These are phyloP conservation scores for Cotesia vestalis DNA, from an alignment of 1,140 invertebrate genomes.

Conservation along the genomic window DNA sequence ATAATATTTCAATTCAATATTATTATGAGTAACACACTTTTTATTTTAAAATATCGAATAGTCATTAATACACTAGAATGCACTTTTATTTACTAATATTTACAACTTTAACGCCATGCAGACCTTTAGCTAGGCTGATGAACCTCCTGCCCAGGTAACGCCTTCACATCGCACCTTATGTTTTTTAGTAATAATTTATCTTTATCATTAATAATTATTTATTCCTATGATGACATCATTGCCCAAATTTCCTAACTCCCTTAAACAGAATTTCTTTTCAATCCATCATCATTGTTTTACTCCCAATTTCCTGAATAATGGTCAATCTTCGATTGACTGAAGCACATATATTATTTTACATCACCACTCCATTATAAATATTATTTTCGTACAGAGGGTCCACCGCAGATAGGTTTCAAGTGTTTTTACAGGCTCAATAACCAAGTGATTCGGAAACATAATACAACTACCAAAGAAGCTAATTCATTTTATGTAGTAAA, in stretches of 20 bases:
- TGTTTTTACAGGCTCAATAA: no score
- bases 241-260: background rate
- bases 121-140: conserved; percentile 68
- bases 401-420: no score
- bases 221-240: background rate
- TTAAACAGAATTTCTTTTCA: no score
- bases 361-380: no score
- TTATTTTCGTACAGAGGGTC: no score
- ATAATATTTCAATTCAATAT: background rate
- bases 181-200: conserved; percentile 46
- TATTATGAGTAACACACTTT: conserved; percentile 29
- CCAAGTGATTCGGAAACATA: no score
- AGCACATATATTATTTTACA: no score
- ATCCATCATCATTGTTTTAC: background rate
- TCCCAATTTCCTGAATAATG: background rate
- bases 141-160: conserved; percentile 66
- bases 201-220: conserved; percentile 25
- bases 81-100: conserved; percentile 60
- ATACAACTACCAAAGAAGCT: no score
- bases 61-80: conserved; percentile 57
- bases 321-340: no score
- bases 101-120: conserved; percentile 66
- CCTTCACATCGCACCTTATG: conserved; percentile 64
- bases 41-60: conserved; percentile 52
- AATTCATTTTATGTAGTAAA: no score